Conservation (phyloP, 2,888 invertebrate genomes). For the Drosophila trichaetosa region DNA sequence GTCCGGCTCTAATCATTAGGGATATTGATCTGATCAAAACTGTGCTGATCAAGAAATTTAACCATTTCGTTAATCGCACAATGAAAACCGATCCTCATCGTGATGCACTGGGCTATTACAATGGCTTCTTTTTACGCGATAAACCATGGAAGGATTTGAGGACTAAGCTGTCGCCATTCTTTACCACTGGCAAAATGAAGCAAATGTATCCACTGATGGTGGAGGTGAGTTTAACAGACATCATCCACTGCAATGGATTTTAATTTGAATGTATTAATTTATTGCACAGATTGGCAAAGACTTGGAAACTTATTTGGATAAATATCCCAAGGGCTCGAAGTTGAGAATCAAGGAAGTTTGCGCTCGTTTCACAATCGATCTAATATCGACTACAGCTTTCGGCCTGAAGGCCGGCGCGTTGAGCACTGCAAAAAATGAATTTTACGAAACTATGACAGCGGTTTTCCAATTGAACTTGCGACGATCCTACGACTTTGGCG, state of each 20-base stretch:
- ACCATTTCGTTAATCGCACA: slow-evolving; percentile 83
- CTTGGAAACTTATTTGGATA: slow-evolving; percentile 46
- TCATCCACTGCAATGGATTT: neutral
- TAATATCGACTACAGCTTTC: slow-evolving; percentile 85
- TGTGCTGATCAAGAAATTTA: slow-evolving; percentile 85
- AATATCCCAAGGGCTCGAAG: neutral
- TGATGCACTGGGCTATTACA: slow-evolving; percentile 84
- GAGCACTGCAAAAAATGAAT: slow-evolving; percentile 79
- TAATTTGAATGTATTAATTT: neutral
- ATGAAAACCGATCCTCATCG: slow-evolving; percentile 65
- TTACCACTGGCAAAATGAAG: slow-evolving; percentile 83
- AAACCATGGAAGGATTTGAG: slow-evolving; percentile 85
- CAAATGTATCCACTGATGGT: slow-evolving; percentile 81
- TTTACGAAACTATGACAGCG: slow-evolving; percentile 70
- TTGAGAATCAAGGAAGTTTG: slow-evolving; percentile 53
- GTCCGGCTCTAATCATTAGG: slow-evolving; percentile 83
- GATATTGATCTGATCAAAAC: slow-evolving; percentile 85
- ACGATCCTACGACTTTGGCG: slow-evolving; percentile 56
- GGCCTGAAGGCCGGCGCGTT: slow-evolving; percentile 84
- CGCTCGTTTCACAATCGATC: slow-evolving; percentile 81
- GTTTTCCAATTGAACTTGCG: slow-evolving; percentile 53
- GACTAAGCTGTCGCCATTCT: slow-evolving; percentile 84
- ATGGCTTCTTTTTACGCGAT: slow-evolving; percentile 84
- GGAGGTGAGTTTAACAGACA: slow-evolving; percentile 59
- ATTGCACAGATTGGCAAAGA: slow-evolving; percentile 59